Evolutionary conservation across 2,797 vertebrate genomes (phyloP).

Genomic region (Cossypha heuglini): DNA sequence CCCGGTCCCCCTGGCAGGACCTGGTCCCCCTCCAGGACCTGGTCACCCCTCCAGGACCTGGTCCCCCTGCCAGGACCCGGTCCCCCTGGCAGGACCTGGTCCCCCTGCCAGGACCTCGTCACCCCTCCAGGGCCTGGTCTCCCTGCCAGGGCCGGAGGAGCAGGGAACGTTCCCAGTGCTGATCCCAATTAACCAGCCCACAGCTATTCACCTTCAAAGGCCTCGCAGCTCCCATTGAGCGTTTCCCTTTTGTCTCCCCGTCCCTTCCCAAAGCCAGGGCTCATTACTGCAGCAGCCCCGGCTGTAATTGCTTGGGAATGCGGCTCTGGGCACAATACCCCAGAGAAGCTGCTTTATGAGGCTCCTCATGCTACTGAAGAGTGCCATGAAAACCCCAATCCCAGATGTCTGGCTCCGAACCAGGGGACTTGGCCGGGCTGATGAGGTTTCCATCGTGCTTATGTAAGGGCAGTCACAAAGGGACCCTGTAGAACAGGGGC

Average conservation of each 20-base stretch:
- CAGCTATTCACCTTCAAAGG: neutral
- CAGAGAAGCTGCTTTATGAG: neutral
- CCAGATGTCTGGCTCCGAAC: neutral
- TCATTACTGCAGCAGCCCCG: conserved; percentile 17
- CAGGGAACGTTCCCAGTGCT: neutral
- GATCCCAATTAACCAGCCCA: conserved; percentile 14
- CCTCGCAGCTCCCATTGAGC: neutral
- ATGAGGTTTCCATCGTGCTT: neutral
- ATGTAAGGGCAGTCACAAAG: neutral
- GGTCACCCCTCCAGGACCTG: neutral
- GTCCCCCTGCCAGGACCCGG: neutral
- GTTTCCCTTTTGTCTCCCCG: conserved; percentile 11
- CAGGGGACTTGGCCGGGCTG: neutral
- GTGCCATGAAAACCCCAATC: neutral
- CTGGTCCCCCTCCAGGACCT: too few species aligned
- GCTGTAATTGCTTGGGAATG: conserved; percentile 20
- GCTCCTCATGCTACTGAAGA: neutral
- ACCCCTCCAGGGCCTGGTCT: neutral
- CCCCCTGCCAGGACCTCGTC: neutral
- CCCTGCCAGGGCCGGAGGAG: neutral
- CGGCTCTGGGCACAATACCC: neutral
- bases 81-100: neutral
- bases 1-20: too few species aligned
- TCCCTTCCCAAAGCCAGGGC: conserved; percentile 18
- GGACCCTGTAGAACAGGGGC: neutral